Conservation (phyloP, 2,113 vertebrate species). For the Petroica traversi region DNA sequence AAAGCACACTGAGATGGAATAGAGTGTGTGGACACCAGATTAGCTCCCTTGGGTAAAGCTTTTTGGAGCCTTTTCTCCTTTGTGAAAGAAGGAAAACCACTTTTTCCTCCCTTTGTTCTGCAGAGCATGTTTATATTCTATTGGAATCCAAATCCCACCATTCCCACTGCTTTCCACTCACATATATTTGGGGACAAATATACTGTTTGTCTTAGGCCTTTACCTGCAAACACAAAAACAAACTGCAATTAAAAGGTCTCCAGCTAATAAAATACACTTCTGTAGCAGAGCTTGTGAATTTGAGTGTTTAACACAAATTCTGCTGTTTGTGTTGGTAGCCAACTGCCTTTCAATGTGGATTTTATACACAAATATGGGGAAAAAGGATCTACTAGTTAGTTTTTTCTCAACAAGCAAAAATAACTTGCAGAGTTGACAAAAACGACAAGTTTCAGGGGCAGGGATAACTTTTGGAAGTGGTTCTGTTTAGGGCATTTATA, state of each 20-base stretch:
- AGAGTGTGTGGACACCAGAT: neutral
- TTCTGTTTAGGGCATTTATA: neutral
- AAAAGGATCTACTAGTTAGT: neutral
- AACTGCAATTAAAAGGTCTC: neutral
- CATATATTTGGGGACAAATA: neutral
- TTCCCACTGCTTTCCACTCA: neutral
- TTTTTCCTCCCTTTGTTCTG: fast-evolving
- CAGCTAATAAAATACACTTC: neutral
- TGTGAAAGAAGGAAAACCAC: neutral
- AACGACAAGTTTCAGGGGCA: neutral
- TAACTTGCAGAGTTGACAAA: neutral
- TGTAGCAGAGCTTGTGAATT: neutral
- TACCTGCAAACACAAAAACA: neutral
- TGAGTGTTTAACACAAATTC: neutral
- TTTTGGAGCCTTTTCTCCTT: neutral
- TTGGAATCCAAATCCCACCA: neutral
- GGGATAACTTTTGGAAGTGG: neutral
- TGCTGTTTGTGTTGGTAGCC: neutral
- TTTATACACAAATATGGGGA: neutral
- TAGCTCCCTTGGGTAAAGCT: neutral
- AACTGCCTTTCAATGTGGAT: neutral
- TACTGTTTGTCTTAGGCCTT: neutral
- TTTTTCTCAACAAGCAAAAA: neutral
- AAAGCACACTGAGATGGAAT: neutral
- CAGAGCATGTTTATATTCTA: neutral